Percentiles rank a stretch among this genome's conserved stretches.
phyloP scores from a whole-genome alignment of 2,888 invertebrate species.

The Philonicus albiceps region DNA sequence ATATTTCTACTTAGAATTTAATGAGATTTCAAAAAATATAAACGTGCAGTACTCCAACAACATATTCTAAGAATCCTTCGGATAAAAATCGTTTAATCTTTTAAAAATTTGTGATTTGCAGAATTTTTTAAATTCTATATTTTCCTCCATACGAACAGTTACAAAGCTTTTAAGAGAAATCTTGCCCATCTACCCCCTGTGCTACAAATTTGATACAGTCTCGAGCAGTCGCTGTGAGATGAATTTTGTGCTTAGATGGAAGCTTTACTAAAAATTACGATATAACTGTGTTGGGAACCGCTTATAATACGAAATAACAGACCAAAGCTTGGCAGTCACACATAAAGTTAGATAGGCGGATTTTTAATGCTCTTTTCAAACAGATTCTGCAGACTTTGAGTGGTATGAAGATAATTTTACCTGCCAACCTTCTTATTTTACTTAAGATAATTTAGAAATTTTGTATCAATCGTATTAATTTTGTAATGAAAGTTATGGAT shows the following conservation, averaged over 20 bases:
- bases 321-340: neutral
- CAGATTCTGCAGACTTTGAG: neutral
- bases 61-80: neutral
- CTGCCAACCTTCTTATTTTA: neutral
- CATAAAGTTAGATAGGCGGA: neutral
- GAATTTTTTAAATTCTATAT: no score
- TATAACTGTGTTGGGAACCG: neutral
- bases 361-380: neutral
- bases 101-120: no score
- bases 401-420: neutral
- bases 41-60: neutral
- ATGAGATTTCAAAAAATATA: neutral
- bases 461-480: no score
- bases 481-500: neutral
- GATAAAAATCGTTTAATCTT: no score
- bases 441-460: neutral
- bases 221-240: neutral
- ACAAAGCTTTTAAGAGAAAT: neutral
- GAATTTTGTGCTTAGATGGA: neutral
- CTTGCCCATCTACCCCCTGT: neutral
- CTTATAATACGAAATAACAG: neutral
- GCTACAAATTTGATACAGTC: neutral
- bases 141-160: neutral
- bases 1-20: neutral
- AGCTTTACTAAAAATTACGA: neutral